Percentiles rank a stretch among this genome's conserved stretches.
Conservation (phyloP, 2,888 invertebrate species). For the Yponomeuta evonymella region DNA sequence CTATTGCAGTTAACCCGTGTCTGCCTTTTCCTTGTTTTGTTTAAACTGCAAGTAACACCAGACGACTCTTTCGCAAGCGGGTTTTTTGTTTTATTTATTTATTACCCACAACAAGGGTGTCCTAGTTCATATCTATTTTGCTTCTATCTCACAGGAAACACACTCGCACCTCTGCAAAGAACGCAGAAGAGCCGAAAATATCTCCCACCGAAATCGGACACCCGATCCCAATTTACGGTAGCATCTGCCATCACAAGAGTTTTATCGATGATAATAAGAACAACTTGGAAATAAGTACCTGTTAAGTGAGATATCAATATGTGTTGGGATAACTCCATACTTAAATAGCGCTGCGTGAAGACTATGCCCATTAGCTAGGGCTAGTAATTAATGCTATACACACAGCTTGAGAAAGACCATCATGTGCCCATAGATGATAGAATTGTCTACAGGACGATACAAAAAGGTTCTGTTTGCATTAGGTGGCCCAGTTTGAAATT, state of each 20-base stretch:
- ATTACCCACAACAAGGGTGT: background rate
- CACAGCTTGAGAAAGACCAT: too few species aligned
- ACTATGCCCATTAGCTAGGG: background rate
- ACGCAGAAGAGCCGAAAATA: background rate
- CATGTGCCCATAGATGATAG: too few species aligned
- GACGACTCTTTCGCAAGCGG: too few species aligned
- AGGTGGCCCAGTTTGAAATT: too few species aligned
- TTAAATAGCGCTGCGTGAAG: background rate
- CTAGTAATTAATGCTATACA: too few species aligned
- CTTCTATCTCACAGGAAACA: background rate
- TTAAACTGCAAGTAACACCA: too few species aligned
- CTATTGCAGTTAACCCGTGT: too few species aligned
- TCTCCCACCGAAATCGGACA: background rate
- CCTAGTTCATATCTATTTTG: background rate
- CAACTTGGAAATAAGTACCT: background rate
- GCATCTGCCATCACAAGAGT: slow-evolving; percentile 4
- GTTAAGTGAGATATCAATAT: background rate
- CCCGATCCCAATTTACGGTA: slow-evolving; percentile 6
- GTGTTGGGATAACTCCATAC: background rate
- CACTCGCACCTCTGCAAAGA: slow-evolving; percentile 1
- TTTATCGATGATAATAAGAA: background rate
- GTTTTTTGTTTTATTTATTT: background rate
- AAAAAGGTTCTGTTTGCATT: too few species aligned
- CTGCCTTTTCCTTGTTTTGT: too few species aligned
- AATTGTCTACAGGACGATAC: too few species aligned